phyloP scores from a whole-genome alignment of 2,797 vertebrate species.

The Microctenopoma stevenorrisi region DNA sequence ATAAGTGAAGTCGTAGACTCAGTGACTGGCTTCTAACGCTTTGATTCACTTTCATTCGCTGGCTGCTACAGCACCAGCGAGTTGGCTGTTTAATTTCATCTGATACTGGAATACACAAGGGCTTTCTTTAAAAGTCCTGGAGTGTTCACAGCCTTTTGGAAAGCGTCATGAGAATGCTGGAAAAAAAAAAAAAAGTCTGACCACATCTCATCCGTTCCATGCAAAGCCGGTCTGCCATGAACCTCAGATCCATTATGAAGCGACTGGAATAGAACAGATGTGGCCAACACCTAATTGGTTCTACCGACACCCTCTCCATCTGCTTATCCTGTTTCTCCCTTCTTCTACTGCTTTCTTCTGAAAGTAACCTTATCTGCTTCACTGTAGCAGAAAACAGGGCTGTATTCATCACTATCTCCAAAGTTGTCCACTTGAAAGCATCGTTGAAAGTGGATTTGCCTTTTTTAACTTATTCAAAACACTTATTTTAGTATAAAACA shows the following conservation, averaged over 20 bases:
- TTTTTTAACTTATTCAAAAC: too few species aligned
- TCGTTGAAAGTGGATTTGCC: too few species aligned
- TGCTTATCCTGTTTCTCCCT: constrained; percentile 24
- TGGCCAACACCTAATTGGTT: constrained; percentile 73
- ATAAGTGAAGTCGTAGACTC: constrained; percentile 31
- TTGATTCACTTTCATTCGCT: constrained; percentile 41
- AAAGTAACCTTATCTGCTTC: constrained; percentile 21
- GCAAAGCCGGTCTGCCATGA: constrained; percentile 52
- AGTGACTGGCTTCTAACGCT: constrained; percentile 15
- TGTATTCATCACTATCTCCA: constrained; percentile 30
- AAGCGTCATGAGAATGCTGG: constrained; percentile 60
- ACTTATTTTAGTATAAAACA: too few species aligned
- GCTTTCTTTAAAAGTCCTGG: constrained; percentile 34
- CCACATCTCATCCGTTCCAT: constrained; percentile 69
- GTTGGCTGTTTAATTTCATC: constrained; percentile 53
- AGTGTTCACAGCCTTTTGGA: constrained; percentile 55
- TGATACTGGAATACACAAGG: constrained; percentile 33
- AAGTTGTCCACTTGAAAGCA: constrained; percentile 23
- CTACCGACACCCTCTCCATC: constrained; percentile 39
- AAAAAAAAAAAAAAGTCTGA: constrained; percentile 51
- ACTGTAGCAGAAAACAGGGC: neutral
- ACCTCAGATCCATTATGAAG: constrained; percentile 72
- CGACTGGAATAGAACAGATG: constrained; percentile 67
- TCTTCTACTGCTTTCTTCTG: constrained; percentile 19
- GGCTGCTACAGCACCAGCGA: constrained; percentile 39